Base-by-base conservation (phyloP, 2,113 vertebrate species). In the Oreochromis aureus region DNA sequence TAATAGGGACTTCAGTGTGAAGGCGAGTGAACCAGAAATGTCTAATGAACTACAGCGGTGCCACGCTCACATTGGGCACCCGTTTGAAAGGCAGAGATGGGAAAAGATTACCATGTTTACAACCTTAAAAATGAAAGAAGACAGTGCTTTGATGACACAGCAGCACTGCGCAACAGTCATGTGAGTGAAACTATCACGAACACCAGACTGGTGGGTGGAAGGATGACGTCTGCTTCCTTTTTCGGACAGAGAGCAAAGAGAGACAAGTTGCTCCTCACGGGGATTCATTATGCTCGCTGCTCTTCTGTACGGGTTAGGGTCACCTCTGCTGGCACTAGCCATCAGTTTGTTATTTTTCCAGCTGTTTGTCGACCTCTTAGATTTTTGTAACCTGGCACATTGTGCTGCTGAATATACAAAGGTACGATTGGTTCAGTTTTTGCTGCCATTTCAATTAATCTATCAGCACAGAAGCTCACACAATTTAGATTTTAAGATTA, bases 391-490 rank as follows among this genome's bases (percentile, higher is more conserved):
- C 58, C 30, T 34, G 18, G 61, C 0, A 12, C 61, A 36, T n/a
- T 39, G 32, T 12, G 10, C 61, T 12, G 32, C 61, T 39, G 32
- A 66, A 66, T 36, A 0, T 39, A 66, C 1, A 39, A 39, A 66
- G 6, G 18, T 39, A 5, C 0, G 0, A 34, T 39, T 39, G 32
- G 32, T 66, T 66, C 61, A 66, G 61, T 12, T 66, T 39, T 39
- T 39, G 32, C 32, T 66, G 32, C 61, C 61, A n/a, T 66, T 0
- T 66, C 0, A 11, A 2, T 15, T 10, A 11, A 32, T 36, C 4
- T 63, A 39, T 66, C 32, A n/a, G 18, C 32, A 66, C 61, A 66
- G 61, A 66, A 39, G 61, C 18, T n/a, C 61, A 39, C 32, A 39
- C 7, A 63, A 63, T 63, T 63, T 5, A 36, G 0, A 66, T 66